These are phyloP conservation scores for Bos indicus DNA, from an alignment of 2,113 vertebrate species.

Conservation along the genomic window DNA sequence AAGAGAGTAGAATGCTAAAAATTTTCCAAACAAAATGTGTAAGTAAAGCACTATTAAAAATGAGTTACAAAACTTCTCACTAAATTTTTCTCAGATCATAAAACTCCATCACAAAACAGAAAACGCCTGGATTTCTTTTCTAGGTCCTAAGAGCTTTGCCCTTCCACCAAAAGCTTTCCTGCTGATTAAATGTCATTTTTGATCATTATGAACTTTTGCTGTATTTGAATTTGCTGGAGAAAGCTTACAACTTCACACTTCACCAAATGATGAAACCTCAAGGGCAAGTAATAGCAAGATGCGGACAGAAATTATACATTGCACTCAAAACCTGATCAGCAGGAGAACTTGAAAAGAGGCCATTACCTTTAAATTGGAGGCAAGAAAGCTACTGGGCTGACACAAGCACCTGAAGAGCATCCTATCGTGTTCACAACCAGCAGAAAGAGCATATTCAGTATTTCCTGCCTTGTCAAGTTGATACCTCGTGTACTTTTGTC, in stretches of 20 bases:
- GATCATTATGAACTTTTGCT: neutral
- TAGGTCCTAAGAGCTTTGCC: neutral
- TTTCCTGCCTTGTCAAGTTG: neutral
- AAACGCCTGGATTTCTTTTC: neutral
- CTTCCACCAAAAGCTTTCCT: neutral
- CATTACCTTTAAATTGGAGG: neutral
- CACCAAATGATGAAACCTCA: neutral
- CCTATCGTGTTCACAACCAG: neutral
- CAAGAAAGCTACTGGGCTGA: neutral
- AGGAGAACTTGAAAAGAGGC: neutral
- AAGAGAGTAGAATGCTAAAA: neutral
- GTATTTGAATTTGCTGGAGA: neutral
- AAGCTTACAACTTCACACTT: constrained; percentile 6
- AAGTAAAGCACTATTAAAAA: neutral
- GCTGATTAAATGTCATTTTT: neutral
- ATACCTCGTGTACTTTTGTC: neutral
- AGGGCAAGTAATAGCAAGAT: neutral
- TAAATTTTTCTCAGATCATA: neutral
- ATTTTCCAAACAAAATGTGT: neutral
- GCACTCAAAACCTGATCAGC: neutral
- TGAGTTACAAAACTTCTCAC: neutral
- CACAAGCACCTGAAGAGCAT: neutral
- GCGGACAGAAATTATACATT: neutral
- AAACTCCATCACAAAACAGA: neutral
- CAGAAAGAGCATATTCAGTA: neutral